Evolutionary conservation across 2,797 vertebrate species (phyloP), one percentile per base, ranked within the genome.

Genomic region (Megalops cyprinoides): DNA sequence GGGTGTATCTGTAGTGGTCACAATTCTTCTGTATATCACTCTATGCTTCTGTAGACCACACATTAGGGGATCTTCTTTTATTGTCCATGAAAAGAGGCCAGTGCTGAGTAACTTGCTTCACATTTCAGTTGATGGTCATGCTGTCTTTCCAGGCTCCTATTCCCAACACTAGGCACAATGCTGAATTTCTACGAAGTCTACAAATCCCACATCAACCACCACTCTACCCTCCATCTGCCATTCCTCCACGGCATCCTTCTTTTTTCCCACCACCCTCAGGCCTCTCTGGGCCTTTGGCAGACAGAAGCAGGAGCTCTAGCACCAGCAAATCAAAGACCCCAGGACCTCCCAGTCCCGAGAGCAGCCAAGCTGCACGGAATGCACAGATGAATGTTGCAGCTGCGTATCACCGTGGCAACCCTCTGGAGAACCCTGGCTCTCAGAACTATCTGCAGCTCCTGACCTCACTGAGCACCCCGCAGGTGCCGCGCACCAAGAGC

Each of bases 101-200:
- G 4, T 34, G 28, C 20, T 62, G 60, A 1, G 28, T 9, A 31
- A 62, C 62, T 15, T 23, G 4, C 10, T 23, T 58, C n/a, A 58
- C 7, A 8, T 23, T 65, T 31, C 12, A 1, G 28, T 28, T 34
- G 31, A 10, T 25, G 37, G 42, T 42, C 15, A 28, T 20, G 3
- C 42, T 4, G 39, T 42, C 15, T 62, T 75, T 81, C 10, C 37
- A 77, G 80, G 74, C 46, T 20, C 58, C 58, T 34, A 7, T 62
- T 34, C 74, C 80, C n/a, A 81, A 81, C 55, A 81, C 46, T 8
- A 77, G 58, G 42, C 42, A 53, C 34, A 77, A 77, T 37, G 74
- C 74, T 1, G 56, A 77, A 49, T 81, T 65, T 20, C 55, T 76
- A 56, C 53, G 15, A 51, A n/a, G 44, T 51, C n/a, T 81, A 56